These are phyloP conservation scores for Plutomurus gul DNA, from an alignment of 1,140 invertebrate species.

Conservation along the genomic window DNA sequence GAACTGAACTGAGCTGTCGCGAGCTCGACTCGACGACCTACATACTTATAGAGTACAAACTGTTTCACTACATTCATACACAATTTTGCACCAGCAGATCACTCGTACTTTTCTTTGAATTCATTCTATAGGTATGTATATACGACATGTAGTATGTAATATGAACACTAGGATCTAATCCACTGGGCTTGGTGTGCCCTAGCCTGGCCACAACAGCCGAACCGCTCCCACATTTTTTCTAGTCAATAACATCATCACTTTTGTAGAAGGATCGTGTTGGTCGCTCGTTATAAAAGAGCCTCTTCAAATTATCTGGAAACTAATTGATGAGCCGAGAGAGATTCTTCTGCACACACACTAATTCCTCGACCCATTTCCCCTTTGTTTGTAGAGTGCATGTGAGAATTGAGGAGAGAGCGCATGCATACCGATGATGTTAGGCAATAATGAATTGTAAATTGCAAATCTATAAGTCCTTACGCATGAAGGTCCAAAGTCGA, in stretches of 20 bases:
- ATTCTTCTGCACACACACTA: neutral
- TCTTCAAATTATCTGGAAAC: slow-evolving; percentile 22
- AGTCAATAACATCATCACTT: slow-evolving; percentile 22
- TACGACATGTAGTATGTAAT: too few species aligned
- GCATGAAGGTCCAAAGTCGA: too few species aligned
- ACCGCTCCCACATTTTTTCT: slow-evolving; percentile 5
- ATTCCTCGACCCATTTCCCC: neutral
- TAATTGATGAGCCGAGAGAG: slow-evolving; percentile 24
- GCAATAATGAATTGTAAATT: too few species aligned
- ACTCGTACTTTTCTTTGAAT: neutral
- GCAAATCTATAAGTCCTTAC: too few species aligned
- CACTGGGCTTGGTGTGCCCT: too few species aligned
- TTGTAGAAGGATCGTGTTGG: neutral
- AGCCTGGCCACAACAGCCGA: too few species aligned
- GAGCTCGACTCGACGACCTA: slow-evolving; percentile 27
- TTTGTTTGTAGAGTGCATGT: neutral
- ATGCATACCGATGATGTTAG: too few species aligned
- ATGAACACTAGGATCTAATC: too few species aligned
- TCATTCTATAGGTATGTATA: neutral
- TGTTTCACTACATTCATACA: too few species aligned
- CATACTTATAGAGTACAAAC: slow-evolving; percentile 7
- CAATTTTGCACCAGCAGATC: too few species aligned
- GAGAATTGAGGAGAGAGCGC: too few species aligned
- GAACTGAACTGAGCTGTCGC: slow-evolving; percentile 13
- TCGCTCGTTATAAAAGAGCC: slow-evolving; percentile 2